Evolutionary conservation across 2,113 vertebrate genomes (phyloP).

Genomic region (Prunella himalayana): DNA sequence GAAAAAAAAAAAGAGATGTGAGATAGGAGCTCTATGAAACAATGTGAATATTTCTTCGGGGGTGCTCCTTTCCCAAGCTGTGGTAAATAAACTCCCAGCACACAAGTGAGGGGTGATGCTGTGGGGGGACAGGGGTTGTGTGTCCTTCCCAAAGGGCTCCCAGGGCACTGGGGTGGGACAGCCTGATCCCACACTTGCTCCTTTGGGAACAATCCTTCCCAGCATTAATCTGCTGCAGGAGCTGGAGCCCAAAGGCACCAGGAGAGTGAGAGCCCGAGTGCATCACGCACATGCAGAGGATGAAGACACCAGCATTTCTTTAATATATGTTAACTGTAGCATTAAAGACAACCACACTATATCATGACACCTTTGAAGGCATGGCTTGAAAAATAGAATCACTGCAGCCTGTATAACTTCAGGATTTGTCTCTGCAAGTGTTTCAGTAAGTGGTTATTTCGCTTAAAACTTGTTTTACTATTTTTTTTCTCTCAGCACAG

Average conservation of each 20-base stretch:
- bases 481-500: background rate
- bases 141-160: background rate
- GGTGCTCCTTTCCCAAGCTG: background rate
- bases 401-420: background rate
- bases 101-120: accelerated
- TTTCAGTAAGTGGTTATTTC: constrained; percentile 1
- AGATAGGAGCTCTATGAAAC: background rate
- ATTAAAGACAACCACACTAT: constrained; percentile 34
- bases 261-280: background rate
- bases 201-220: background rate
- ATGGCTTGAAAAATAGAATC: constrained; percentile 3
- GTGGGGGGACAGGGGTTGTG: background rate
- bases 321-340: constrained; percentile 16
- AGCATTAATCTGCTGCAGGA: background rate
- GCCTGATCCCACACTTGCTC: background rate
- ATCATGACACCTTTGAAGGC: background rate
- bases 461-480: background rate
- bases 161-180: accelerated
- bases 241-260: background rate
- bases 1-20: background rate
- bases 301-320: background rate
- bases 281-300: background rate
- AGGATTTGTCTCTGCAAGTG: constrained; percentile 19
- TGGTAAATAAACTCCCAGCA: background rate
- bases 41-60: background rate